Conservation (phyloP, 2,797 vertebrate genomes). For the Luscinia luscinia region DNA sequence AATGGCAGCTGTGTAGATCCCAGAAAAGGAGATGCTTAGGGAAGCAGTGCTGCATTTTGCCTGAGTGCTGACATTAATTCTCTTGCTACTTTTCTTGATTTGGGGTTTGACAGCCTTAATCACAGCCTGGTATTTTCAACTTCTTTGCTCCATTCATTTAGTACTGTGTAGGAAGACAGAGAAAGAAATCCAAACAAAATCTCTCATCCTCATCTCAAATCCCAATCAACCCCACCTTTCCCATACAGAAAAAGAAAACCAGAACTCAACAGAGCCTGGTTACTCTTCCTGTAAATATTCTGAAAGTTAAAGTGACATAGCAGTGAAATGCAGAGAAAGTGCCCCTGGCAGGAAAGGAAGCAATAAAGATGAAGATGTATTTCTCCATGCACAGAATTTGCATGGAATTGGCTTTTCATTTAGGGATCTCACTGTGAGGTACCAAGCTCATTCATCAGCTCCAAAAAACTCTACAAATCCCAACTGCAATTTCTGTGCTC, state of each 20-base stretch:
- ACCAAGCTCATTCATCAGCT: not conserved
- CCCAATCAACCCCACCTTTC: not conserved
- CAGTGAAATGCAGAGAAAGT: not conserved
- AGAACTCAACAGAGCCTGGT: not conserved
- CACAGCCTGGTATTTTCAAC: not conserved
- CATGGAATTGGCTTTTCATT: not conserved
- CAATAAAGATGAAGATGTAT: not conserved
- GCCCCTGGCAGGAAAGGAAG: not conserved
- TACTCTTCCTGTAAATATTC: not conserved
- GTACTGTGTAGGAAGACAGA: not conserved
- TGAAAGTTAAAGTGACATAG: not conserved
- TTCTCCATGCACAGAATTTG: not conserved
- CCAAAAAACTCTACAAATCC: not conserved
- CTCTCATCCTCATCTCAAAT: not conserved
- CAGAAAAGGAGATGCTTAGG: not conserved
- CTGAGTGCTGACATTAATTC: not conserved
- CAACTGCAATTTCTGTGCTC: not conserved
- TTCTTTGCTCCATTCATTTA: not conserved
- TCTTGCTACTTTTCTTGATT: not conserved
- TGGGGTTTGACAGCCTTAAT: not conserved
- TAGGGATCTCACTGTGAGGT: not conserved
- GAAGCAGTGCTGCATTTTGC: not conserved
- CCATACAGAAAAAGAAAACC: not conserved
- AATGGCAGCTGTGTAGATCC: not conserved
- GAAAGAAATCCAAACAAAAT: not conserved